Percentiles rank a stretch among this genome's conserved stretches.
phyloP scores from a whole-genome alignment of 1,140 invertebrate species.

The Megathymus violae region DNA sequence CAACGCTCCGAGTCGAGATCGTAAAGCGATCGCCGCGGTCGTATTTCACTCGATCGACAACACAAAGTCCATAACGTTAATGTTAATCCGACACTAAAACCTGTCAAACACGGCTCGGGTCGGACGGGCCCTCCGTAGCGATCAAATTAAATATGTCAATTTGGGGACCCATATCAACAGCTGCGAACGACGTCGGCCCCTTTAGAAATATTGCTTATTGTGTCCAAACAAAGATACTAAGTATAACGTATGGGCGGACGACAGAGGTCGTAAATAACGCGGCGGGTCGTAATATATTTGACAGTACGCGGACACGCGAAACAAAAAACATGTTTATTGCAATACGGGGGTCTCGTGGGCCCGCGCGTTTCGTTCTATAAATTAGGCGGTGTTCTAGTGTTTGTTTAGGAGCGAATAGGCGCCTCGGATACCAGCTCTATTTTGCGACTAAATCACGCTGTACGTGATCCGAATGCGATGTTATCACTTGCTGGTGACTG shows the following conservation, averaged over 20 bases:
- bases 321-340: conserved; percentile 83
- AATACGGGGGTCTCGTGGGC: conserved; percentile 59
- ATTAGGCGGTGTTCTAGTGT: conserved; percentile 70
- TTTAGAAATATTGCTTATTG: conserved; percentile 84
- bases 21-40: conserved; percentile 43
- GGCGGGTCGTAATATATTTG: conserved; percentile 83
- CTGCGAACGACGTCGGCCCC: conserved; percentile 79
- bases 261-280: conserved; percentile 80
- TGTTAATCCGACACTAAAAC: conserved; percentile 81
- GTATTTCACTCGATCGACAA: conserved; percentile 68
- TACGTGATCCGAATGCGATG: conserved; percentile 42
- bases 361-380: conserved; percentile 57
- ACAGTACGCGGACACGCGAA: conserved; percentile 82
- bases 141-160: conserved; percentile 84
- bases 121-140: conserved; percentile 69
- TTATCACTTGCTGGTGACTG: conserved; percentile 46
- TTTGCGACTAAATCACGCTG: conserved; percentile 49
- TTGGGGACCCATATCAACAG: conserved; percentile 83
- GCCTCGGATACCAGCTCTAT: conserved; percentile 42
- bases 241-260: conserved; percentile 83
- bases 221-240: conserved; percentile 84
- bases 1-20: conserved; percentile 49
- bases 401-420: conserved; percentile 59
- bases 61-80: conserved; percentile 74
- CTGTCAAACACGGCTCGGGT: conserved; percentile 75